These are phyloP conservation scores for Embiotoca jacksoni DNA, from an alignment of 2,113 vertebrate species.

Conservation along the genomic window DNA sequence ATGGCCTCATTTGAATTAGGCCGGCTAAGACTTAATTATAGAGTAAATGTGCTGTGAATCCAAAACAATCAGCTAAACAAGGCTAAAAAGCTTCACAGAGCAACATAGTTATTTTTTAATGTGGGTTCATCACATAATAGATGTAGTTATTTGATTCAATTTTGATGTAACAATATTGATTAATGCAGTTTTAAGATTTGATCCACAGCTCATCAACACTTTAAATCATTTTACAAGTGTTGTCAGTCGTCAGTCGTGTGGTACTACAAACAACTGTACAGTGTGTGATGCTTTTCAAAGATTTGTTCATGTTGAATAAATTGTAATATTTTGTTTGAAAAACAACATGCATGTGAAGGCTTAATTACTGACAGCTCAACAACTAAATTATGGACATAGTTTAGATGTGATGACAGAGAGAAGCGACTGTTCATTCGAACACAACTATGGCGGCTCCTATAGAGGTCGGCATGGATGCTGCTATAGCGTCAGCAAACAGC, in stretches of 20 bases:
- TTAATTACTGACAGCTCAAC: no score
- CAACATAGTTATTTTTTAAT: neutral
- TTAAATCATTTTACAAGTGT: neutral
- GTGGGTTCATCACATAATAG: neutral
- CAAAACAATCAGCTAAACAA: no score
- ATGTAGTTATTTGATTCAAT: neutral
- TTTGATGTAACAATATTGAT: neutral
- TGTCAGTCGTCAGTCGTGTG: neutral
- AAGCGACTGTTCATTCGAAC: no score
- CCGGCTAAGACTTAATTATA: no score
- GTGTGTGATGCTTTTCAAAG: neutral
- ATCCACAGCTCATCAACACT: neutral
- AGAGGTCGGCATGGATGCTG: no score
- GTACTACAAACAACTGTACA: neutral
- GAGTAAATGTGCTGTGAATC: no score
- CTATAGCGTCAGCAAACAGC: no score
- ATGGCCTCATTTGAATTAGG: no score
- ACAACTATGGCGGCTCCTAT: no score
- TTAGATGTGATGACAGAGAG: no score
- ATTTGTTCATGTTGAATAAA: neutral
- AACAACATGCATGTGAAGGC: neutral
- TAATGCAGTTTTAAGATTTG: conserved; percentile 30
- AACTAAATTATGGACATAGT: no score
- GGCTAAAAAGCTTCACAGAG: no score
- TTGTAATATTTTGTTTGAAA: neutral